Conservation (phyloP, 2,888 invertebrate genomes). For the Macrostomum cliftonense region DNA sequence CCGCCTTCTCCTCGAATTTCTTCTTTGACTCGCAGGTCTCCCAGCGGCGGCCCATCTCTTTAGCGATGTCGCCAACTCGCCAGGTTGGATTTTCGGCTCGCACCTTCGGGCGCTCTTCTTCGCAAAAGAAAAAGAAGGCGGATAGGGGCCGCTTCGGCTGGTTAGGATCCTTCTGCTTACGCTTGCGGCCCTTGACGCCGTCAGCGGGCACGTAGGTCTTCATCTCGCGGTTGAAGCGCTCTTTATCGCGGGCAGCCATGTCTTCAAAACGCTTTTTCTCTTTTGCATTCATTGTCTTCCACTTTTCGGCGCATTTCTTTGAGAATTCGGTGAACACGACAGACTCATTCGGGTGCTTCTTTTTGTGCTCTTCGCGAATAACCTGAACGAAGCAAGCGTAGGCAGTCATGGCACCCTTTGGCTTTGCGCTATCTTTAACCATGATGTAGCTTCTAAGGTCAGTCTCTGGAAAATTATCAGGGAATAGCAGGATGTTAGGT, state of each 20-base stretch:
- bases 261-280: slow-evolving; percentile 96
- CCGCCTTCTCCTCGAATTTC: slow-evolving; percentile 74
- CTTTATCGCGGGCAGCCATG: slow-evolving; percentile 90
- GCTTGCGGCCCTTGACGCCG: slow-evolving; percentile 50
- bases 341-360: slow-evolving; percentile 92
- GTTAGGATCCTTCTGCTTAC: slow-evolving; percentile 66
- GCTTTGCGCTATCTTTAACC: slow-evolving; percentile 17
- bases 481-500: no score
- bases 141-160: slow-evolving; percentile 88
- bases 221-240: slow-evolving; percentile 86
- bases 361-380: slow-evolving; percentile 97
- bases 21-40: slow-evolving; percentile 50
- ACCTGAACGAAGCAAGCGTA: slow-evolving; percentile 73
- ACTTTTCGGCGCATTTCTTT: slow-evolving; percentile 91
- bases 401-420: slow-evolving; percentile 34
- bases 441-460: no score
- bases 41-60: slow-evolving; percentile 79
- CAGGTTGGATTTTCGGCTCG: slow-evolving; percentile 74
- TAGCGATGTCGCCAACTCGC: slow-evolving; percentile 81
- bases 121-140: slow-evolving; percentile 93
- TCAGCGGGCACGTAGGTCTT: slow-evolving; percentile 67
- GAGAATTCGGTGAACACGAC: slow-evolving; percentile 95
- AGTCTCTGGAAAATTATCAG: no score
- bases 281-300: slow-evolving; percentile 99
- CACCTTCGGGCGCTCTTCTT: slow-evolving; percentile 80